Evolutionary conservation across 2,888 invertebrate genomes (phyloP).

Genomic region (Epirrhoe tristata): DNA sequence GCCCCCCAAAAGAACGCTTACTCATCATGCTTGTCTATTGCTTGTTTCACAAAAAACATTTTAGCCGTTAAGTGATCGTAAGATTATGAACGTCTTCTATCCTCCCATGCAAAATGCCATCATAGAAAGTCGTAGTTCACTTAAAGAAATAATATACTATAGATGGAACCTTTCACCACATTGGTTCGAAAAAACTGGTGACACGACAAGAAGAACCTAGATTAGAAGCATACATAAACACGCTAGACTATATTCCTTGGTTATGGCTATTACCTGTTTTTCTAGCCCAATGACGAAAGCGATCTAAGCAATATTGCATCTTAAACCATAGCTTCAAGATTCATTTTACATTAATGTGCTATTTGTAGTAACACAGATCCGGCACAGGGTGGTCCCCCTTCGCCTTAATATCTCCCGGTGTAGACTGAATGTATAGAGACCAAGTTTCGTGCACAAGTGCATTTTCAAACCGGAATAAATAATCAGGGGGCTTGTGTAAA

Average conservation of each 20-base stretch:
- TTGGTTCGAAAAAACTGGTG: too few relatives aligned
- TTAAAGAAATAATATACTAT: too few relatives aligned
- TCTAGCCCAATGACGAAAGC: background rate
- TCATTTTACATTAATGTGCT: slow-evolving; percentile 19
- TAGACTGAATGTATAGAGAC: slow-evolving; percentile 65
- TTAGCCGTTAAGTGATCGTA: too few relatives aligned
- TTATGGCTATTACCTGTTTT: too few relatives aligned
- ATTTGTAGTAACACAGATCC: slow-evolving; percentile 19
- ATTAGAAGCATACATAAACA: too few relatives aligned
- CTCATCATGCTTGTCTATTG: background rate
- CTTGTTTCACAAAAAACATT: background rate
- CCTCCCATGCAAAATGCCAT: too few relatives aligned
- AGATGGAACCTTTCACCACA: too few relatives aligned
- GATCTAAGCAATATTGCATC: slow-evolving; percentile 8
- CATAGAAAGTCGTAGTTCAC: too few relatives aligned
- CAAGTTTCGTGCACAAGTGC: slow-evolving; percentile 70
- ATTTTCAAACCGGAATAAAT: slow-evolving; percentile 68
- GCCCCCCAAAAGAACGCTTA: background rate
- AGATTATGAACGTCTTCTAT: too few relatives aligned
- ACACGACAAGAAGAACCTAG: too few relatives aligned
- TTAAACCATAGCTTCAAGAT: slow-evolving; percentile 8
- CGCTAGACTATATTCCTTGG: too few relatives aligned
- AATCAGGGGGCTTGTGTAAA: slow-evolving; percentile 53
- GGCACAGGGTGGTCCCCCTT: slow-evolving; percentile 33
- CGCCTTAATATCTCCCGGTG: slow-evolving; percentile 63